Evolutionary conservation across 1,140 invertebrate genomes (phyloP).

Genomic region (Hylaeus volcanicus): DNA sequence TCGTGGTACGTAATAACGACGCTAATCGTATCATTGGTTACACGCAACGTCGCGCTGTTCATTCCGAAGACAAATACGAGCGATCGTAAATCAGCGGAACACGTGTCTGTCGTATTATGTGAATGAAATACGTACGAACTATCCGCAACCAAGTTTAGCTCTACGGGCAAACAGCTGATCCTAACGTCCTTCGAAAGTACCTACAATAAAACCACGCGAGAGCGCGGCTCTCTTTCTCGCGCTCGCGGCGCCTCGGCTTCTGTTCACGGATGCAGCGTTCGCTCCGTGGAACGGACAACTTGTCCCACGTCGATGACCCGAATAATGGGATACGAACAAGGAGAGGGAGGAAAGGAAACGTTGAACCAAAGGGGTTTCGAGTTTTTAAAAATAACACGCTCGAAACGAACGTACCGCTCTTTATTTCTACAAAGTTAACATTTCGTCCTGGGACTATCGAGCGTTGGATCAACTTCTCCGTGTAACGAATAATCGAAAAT

Average conservation of each 20-base stretch:
- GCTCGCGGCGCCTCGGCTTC: not conserved
- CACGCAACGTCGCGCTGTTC: not conserved
- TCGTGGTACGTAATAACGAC: too few relatives aligned
- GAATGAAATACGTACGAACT: slow-evolving; percentile 52
- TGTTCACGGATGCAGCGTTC: slow-evolving; percentile 24
- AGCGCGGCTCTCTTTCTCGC: not conserved
- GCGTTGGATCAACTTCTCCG: too few relatives aligned
- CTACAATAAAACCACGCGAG: slow-evolving; percentile 47
- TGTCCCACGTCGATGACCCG: slow-evolving; percentile 44
- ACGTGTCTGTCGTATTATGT: slow-evolving; percentile 34
- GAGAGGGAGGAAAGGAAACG: not conserved
- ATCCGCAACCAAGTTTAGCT: slow-evolving; percentile 49
- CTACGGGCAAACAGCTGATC: slow-evolving; percentile 45
- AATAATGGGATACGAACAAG: slow-evolving; percentile 34
- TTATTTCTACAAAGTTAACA: too few relatives aligned
- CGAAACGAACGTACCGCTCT: not conserved
- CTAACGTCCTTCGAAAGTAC: slow-evolving; percentile 41
- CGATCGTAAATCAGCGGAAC: slow-evolving; percentile 15
- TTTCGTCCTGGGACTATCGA: too few relatives aligned
- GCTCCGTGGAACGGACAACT: slow-evolving; percentile 30
- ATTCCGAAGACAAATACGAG: not conserved
- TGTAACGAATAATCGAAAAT: too few relatives aligned
- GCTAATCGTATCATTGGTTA: too few relatives aligned
- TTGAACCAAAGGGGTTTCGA: not conserved
- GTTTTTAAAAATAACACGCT: not conserved